phyloP scores from a whole-genome alignment of 1,140 invertebrate genomes.

The Drosophila saltans region DNA sequence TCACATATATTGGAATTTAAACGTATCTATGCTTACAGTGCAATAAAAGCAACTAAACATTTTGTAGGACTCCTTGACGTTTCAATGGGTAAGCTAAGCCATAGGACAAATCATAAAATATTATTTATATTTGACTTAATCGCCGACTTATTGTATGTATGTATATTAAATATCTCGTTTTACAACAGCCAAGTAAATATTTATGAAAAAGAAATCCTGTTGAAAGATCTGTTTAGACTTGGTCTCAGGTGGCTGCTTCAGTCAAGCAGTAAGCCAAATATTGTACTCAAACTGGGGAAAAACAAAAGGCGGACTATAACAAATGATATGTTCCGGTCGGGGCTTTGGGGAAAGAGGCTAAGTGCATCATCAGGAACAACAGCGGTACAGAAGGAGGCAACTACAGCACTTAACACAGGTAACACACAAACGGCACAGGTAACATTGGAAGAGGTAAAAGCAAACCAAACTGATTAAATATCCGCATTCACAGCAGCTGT shows the following conservation, averaged over 20 bases:
- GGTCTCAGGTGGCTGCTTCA: slow-evolving; percentile 31
- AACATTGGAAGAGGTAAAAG: slow-evolving; percentile 11
- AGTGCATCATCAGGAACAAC: slow-evolving; percentile 32
- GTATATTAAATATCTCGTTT: neutral
- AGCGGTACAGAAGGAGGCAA: neutral
- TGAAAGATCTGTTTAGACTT: slow-evolving; percentile 32
- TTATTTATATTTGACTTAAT: neutral
- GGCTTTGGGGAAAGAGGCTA: neutral
- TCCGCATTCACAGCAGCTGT: slow-evolving; percentile 44
- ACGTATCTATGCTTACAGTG: neutral
- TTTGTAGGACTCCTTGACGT: neutral
- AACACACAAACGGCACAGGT: neutral
- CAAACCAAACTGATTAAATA: slow-evolving; percentile 73
- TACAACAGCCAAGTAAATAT: slow-evolving; percentile 5
- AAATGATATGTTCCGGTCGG: neutral
- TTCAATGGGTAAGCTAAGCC: neutral
- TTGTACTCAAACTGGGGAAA: slow-evolving; percentile 50
- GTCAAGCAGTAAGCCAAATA: slow-evolving; percentile 42
- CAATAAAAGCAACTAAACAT: neutral
- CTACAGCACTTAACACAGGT: slow-evolving; percentile 40
- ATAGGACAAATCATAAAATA: neutral
- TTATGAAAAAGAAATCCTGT: slow-evolving; percentile 11
- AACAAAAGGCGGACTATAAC: slow-evolving; percentile 20
- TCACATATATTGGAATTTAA: neutral
- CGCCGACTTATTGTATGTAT: neutral